phyloP scores from a whole-genome alignment of 2,113 vertebrate genomes.

The Irena cyanogastra region DNA sequence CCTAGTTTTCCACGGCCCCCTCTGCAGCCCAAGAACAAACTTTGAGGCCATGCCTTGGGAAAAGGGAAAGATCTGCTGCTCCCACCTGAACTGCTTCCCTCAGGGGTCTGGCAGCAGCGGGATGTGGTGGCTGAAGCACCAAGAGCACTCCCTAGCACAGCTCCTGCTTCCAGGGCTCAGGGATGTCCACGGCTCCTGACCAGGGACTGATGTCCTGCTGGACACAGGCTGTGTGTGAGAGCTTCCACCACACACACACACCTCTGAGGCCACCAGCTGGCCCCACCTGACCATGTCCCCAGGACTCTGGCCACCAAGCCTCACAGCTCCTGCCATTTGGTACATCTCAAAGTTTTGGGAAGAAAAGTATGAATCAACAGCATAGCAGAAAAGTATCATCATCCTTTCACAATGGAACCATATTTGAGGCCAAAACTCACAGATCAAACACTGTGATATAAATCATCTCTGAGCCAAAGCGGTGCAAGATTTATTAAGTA shows the following conservation, averaged over 20 bases:
- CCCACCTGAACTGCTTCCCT: background rate
- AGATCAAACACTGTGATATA: background rate
- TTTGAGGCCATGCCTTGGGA: background rate
- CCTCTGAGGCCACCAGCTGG: background rate
- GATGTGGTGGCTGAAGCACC: background rate
- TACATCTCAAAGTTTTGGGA: background rate
- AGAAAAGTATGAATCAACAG: background rate
- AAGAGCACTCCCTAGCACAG: background rate
- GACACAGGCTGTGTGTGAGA: fast-evolving
- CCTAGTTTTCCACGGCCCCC: background rate
- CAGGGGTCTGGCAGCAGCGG: background rate
- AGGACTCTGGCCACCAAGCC: background rate
- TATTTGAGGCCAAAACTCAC: background rate
- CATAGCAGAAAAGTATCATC: background rate
- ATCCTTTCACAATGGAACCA: background rate
- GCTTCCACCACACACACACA: fast-evolving
- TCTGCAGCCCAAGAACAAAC: background rate
- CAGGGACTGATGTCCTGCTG: background rate
- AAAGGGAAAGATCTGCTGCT: background rate
- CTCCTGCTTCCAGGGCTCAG: background rate
- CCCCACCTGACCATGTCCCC: background rate
- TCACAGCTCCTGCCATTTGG: background rate
- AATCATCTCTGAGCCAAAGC: background rate
- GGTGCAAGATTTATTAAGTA: background rate
- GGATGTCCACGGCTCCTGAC: fast-evolving